A percentile compares a stretch with the other conserved stretches of the same genome.
Evolutionary conservation across 2,888 invertebrate species (phyloP).

Genomic region (Abscondita cerata): DNA sequence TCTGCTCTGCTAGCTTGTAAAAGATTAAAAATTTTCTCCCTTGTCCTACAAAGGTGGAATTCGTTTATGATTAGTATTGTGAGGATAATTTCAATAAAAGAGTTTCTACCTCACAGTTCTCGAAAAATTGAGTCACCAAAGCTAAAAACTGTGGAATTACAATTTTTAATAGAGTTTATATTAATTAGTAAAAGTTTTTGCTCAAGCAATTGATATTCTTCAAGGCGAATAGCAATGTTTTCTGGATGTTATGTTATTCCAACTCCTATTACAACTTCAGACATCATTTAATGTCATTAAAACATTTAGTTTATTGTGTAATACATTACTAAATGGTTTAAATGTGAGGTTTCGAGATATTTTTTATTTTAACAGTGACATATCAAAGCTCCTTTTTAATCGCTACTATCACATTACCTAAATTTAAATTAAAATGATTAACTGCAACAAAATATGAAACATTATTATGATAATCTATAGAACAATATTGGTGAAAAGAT

Average conservation of each 20-base stretch:
- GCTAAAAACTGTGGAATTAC: conserved; percentile 4
- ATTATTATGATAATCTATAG: not conserved
- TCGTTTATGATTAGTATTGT: conserved; percentile 1
- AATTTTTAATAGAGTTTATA: conserved; percentile 7
- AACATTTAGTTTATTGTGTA: not conserved
- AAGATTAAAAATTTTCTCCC: not conserved
- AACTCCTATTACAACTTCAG: conserved; percentile 11
- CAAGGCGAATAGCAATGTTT: conserved; percentile 11
- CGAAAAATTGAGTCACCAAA: conserved; percentile 5
- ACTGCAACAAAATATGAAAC: too few species aligned
- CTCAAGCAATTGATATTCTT: conserved; percentile 12
- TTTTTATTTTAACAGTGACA: too few species aligned
- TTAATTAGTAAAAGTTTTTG: not conserved
- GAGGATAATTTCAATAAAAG: not conserved
- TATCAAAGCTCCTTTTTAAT: too few species aligned
- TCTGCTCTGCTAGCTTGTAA: not conserved
- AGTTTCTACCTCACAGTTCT: conserved; percentile 1
- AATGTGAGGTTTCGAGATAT: too few species aligned
- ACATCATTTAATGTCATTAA: not conserved
- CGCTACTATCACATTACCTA: not conserved
- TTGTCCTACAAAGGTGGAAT: conserved; percentile 9
- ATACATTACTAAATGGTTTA: too few species aligned
- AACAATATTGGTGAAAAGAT: not conserved
- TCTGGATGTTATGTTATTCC: conserved; percentile 5
- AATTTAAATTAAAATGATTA: not conserved